Percentiles rank a stretch among this genome's conserved stretches.
phyloP scores from a whole-genome alignment of 1,140 invertebrate genomes.

The Colletes gigas region DNA sequence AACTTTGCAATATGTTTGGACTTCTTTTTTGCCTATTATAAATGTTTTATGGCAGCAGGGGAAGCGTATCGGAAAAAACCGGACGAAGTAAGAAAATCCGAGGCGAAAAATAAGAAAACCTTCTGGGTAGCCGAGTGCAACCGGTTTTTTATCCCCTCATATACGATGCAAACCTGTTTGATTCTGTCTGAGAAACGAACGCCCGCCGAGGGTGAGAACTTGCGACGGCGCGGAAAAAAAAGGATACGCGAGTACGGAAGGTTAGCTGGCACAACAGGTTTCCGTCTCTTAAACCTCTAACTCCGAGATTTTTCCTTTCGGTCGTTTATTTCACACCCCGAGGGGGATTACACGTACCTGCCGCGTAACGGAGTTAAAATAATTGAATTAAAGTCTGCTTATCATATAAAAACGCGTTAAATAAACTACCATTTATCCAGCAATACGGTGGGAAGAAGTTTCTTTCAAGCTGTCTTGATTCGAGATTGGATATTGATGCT shows the following conservation, averaged over 20 bases:
- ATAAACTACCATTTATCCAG: background rate
- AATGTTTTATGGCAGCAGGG: background rate
- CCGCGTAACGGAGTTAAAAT: constrained; percentile 33
- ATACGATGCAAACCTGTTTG: constrained; percentile 59
- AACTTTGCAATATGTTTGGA: background rate
- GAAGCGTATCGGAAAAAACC: background rate
- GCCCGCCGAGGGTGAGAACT: constrained; percentile 52
- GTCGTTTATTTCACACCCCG: constrained; percentile 34
- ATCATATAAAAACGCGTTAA: constrained; percentile 36
- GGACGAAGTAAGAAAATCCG: background rate
- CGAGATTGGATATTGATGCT: background rate
- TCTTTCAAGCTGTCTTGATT: background rate
- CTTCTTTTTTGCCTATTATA: too few species aligned
- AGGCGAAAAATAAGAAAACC: constrained; percentile 29
- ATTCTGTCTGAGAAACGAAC: constrained; percentile 63
- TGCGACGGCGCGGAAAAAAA: constrained; percentile 51
- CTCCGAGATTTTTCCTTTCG: constrained; percentile 47
- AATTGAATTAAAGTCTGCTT: constrained; percentile 42
- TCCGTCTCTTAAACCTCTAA: constrained; percentile 60
- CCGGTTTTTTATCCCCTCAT: constrained; percentile 45
- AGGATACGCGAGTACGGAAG: constrained; percentile 26
- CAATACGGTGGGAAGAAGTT: background rate
- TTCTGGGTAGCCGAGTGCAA: constrained; percentile 40
- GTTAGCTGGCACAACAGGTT: constrained; percentile 58
- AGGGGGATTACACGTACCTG: constrained; percentile 34